Evolutionary conservation across 2,888 invertebrate species (phyloP), one percentile per base, ranked within the genome.

Genomic region (Brachylomia viminalis): DNA sequence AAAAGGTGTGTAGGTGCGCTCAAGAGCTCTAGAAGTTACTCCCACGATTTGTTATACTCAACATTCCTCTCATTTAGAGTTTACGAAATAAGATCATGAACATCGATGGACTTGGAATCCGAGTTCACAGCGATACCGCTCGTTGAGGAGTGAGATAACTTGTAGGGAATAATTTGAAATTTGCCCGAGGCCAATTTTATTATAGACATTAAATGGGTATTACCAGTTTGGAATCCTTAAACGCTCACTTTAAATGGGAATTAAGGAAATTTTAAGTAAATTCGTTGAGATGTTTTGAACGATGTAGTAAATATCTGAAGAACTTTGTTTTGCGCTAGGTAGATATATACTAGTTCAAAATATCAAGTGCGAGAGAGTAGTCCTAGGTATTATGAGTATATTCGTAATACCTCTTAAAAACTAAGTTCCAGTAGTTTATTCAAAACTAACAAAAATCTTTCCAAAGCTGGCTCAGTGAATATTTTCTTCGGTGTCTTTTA

Each of bases 151-250:
- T 56, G 45, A 77, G 74, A 85, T 88, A 89, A 83, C 83, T 88
- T 84, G 85, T 62, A 80, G 66, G 76, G 77, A 86, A 87, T 89
- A 89, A 89, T 87, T 88, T 83, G 80, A 82, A 89, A 85, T 84
- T 88, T 84, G 80, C 86, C 75, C 73, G 71, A 71, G 84, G 88
- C 81, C 82, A 87, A 86, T 87, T 84, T 88, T 88, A 87, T 84
- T 86, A 88, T 78, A 84, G 82, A 79, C 77, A 38, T 81, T 85
- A 84, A 87, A 88, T 83, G 85, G 77, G 52, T 79, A 83, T 86
- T 86, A 85, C 80, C 87, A 76, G 82, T 87, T 89, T 68, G 68
- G 80, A 86, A 83, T 83, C 79, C 80, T 86, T 77, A 84, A 87
- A 64, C 77, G 87, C 56, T 70, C 75, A 71, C 74, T 84, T 75